Percentiles rank a stretch among this genome's conserved stretches.
These are phyloP conservation scores for Acrocephalus scirpaceus DNA, from an alignment of 2,797 vertebrate genomes.

Conservation along the genomic window DNA sequence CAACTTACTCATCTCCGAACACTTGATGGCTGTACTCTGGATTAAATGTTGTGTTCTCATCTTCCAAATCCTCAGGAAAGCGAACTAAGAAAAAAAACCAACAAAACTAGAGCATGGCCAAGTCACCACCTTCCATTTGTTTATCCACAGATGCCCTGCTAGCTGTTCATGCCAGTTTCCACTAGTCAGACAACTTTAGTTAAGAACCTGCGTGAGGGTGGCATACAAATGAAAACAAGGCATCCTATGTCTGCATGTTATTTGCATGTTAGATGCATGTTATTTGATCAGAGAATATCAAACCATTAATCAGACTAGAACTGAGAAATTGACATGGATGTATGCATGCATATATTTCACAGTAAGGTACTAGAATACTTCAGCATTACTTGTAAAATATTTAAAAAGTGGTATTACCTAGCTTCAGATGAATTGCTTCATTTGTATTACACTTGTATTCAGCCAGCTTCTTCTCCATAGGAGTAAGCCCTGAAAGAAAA, in stretches of 20 bases:
- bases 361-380: background rate
- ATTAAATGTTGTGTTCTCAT: constrained; percentile 93
- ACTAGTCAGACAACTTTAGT: background rate
- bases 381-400: background rate
- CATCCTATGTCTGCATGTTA: too few species aligned
- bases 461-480: constrained; percentile 96
- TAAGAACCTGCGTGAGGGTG: background rate
- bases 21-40: constrained; percentile 96
- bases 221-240: background rate
- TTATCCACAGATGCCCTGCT: background rate
- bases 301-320: background rate
- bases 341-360: background rate
- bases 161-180: background rate
- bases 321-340: background rate
- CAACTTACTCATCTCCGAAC: constrained; percentile 96
- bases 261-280: background rate
- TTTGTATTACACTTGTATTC: constrained; percentile 99
- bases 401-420: constrained; percentile 80
- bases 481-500: constrained; percentile 82
- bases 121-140: background rate
- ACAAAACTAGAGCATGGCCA: background rate
- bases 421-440: constrained; percentile 93
- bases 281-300: background rate
- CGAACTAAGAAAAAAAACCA: constrained; percentile 76
- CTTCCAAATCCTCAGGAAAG: constrained; percentile 94